Conservation (phyloP, 2,797 vertebrate species). For the Halcyon chelicuti region DNA sequence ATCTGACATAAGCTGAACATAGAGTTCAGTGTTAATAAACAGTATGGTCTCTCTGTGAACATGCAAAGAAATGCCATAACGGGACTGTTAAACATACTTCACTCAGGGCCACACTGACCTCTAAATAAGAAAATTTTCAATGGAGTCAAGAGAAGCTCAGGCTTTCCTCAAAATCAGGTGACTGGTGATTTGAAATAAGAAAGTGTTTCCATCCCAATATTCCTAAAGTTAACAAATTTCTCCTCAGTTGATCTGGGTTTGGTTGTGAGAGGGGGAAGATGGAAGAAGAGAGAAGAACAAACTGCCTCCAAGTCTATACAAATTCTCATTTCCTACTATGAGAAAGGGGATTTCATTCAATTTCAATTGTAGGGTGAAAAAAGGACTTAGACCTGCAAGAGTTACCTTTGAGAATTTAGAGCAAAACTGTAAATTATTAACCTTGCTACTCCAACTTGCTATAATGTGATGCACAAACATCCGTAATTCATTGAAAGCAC, state of each 20-base stretch:
- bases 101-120: not conserved
- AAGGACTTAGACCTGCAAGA: not conserved
- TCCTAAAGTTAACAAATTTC: not conserved
- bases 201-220: not conserved
- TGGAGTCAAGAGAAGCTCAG: not conserved
- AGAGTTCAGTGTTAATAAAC: not conserved
- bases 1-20: not conserved
- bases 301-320: not conserved
- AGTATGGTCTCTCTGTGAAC: not conserved
- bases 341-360: not conserved
- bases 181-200: not conserved
- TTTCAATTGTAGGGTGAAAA: not conserved
- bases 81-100: not conserved
- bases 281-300: not conserved
- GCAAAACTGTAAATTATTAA: not conserved
- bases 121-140: not conserved
- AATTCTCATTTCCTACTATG: not conserved
- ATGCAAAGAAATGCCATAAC: not conserved
- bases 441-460: not conserved
- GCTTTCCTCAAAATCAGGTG: not conserved
- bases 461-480: not conserved
- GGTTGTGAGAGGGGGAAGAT: accelerated
- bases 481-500: not conserved
- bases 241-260: not conserved
- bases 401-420: not conserved